phyloP scores from a whole-genome alignment of 2,113 vertebrate genomes.

The Rhadina sibilatrix region DNA sequence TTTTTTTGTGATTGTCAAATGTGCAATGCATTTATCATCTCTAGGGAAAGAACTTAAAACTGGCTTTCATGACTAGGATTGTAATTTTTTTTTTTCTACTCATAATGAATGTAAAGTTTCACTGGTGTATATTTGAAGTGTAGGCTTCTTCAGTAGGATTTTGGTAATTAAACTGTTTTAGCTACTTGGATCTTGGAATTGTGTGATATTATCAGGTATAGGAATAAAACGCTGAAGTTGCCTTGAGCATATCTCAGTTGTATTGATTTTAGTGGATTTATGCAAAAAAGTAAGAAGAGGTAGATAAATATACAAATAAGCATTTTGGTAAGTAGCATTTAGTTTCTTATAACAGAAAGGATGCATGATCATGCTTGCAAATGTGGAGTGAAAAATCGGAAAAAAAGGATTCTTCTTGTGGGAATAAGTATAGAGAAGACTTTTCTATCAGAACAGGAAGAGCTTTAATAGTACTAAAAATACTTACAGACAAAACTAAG shows the following conservation, averaged over 20 bases:
- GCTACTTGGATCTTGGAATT: background rate
- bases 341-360: background rate
- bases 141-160: background rate
- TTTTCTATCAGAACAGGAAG: background rate
- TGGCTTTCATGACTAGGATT: background rate
- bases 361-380: background rate
- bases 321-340: background rate
- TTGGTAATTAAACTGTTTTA: background rate
- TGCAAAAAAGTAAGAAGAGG: background rate
- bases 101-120: background rate
- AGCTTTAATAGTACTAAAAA: background rate
- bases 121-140: background rate
- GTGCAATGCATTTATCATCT: background rate
- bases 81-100: background rate
- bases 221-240: background rate
- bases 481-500: background rate
- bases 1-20: background rate
- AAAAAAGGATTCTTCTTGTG: background rate
- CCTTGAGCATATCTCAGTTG: background rate
- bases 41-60: background rate
- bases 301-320: background rate
- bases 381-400: background rate
- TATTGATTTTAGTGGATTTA: background rate
- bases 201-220: background rate
- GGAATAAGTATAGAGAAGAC: background rate